Base-by-base conservation (phyloP, 2,113 vertebrate genomes). In the Dolichallabes microphthalmus region DNA sequence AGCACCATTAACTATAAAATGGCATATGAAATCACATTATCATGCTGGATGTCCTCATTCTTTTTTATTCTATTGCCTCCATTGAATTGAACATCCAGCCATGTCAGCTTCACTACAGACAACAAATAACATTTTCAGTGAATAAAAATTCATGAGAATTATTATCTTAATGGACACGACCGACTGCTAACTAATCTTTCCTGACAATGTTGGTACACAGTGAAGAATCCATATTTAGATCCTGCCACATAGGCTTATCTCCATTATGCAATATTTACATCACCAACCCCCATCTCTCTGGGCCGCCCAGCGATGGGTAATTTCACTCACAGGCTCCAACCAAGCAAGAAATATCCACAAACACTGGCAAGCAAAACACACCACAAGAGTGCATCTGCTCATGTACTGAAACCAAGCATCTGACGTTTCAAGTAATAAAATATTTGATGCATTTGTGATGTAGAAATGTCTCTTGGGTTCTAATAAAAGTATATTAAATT, bases 191-290 rank as follows among this genome's bases (percentile, higher is more conserved):
- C 82, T 89, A 89, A 91, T 86, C 80, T 81, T 52, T 52, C 22
- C 84, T 79, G 82, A 83, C 87, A 86, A 86, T 85, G 88, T 88
- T 71, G 83, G 89, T 84, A 91, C 89, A 90, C 83, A 83, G 69
- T 85, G 84, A 89, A 88, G 86, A 80, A 76, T 89, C 27, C 71
- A 82, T 90, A 88, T 89, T 89, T 88, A 86, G 88, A 89, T 84
- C 88, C 79, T 88, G 89, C 85, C 91, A 89, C 85, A 87, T 87
- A 86, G 88, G 88, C 87, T 91, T 88, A 91, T 90, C 86, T 87
- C n/a, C 25, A 63, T 91, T 90, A 89, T 90, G 90, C 85, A 91
- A 90, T 90, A 89, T 91, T 90, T 90, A 90, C 73, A 39, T 82
- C 71, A 86, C 39, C 83, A 76, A 84, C 78, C 68, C 85, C 77